Conservation (phyloP, 2,113 vertebrate genomes). For the Austrofundulus limnaeus region DNA sequence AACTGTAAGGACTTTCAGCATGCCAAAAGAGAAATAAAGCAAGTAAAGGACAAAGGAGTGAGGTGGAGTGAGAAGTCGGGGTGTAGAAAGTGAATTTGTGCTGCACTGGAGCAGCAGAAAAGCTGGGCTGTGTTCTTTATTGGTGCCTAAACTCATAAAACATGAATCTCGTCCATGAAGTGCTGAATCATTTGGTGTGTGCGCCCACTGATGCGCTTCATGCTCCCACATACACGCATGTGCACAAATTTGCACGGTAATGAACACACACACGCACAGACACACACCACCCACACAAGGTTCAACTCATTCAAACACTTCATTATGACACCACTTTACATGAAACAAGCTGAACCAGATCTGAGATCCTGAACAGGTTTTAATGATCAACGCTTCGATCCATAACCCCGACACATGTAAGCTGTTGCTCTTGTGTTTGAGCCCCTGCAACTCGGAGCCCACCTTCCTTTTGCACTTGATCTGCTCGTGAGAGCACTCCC, state of each 20-base stretch:
- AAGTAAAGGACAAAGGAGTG: neutral
- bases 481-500: constrained; percentile 34
- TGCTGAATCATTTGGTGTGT: constrained; percentile 66
- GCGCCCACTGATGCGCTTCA: constrained; percentile 44
- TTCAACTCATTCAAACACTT: constrained; percentile 41
- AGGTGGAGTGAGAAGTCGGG: neutral
- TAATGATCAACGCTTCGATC: neutral
- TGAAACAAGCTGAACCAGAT: constrained; percentile 5
- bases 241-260: constrained; percentile 24
- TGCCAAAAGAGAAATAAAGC: neutral
- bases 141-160: constrained; percentile 69
- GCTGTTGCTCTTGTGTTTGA: neutral
- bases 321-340: constrained; percentile 13
- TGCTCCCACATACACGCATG: constrained; percentile 44
- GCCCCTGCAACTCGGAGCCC: neutral
- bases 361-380: constrained; percentile 1
- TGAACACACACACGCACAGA: too few species aligned
- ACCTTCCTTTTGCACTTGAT: constrained; percentile 39
- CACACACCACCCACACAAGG: constrained; percentile 23
- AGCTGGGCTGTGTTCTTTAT: constrained; percentile 60
- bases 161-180: constrained; percentile 72
- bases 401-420: neutral
- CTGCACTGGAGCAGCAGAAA: constrained; percentile 55
- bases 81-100: neutral
- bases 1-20: constrained; percentile 22